Percentiles rank a stretch among this genome's conserved stretches.
Evolutionary conservation across 2,888 invertebrate genomes (phyloP).

Genomic region (Morpho achilles): DNA sequence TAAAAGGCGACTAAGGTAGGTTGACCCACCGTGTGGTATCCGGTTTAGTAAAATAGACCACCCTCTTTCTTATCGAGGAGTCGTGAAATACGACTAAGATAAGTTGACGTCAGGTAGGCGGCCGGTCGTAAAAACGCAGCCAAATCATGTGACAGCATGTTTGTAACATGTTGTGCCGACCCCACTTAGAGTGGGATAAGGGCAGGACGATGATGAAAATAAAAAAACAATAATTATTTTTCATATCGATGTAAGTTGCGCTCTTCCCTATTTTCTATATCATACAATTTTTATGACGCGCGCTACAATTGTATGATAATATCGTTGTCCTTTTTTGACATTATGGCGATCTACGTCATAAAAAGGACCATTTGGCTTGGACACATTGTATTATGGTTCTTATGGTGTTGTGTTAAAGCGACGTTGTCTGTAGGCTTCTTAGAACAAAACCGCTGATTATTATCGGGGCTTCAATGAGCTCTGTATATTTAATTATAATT

Average conservation of each 20-base stretch:
- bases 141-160: too few relatives aligned
- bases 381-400: conserved; percentile 20
- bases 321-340: conserved; percentile 54
- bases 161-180: too few relatives aligned
- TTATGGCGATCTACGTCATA: conserved; percentile 65
- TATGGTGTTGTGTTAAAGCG: conserved; percentile 20
- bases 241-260: conserved; percentile 16
- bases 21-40: too few relatives aligned
- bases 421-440: conserved; percentile 7
- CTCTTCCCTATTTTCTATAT: conserved; percentile 30
- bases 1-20: too few relatives aligned
- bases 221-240: not conserved
- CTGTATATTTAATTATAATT: conserved; percentile 31
- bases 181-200: too few relatives aligned
- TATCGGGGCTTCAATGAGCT: conserved; percentile 29
- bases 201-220: too few relatives aligned
- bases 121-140: too few relatives aligned
- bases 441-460: conserved; percentile 25
- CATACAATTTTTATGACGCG: conserved; percentile 47
- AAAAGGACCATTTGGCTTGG: conserved; percentile 20
- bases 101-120: too few relatives aligned
- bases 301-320: conserved; percentile 73
- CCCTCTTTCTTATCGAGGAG: too few relatives aligned
- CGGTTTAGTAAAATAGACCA: too few relatives aligned
- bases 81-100: too few relatives aligned